Base-by-base conservation (phyloP, 1,140 invertebrate species). In the Eulimnadia texana region DNA sequence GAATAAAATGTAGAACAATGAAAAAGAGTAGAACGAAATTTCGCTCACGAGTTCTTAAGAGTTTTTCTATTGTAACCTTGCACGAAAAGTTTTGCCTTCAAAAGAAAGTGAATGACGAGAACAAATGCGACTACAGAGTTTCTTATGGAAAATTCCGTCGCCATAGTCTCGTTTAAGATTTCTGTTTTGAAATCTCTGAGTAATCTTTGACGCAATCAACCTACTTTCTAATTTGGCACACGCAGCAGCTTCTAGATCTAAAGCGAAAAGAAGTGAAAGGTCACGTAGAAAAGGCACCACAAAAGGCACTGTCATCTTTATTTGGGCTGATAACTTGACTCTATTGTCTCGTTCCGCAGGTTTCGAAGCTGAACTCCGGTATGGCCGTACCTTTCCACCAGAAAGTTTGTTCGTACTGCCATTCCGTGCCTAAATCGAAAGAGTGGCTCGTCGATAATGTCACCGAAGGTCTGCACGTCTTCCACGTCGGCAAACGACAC, bases 311-410 rank as follows among this genome's bases (percentile, higher is more conserved):
- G n/a, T n/a, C n/a, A n/a, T n/a, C n/a, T n/a, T n/a, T n/a, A n/a
- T n/a, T n/a, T n/a, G n/a, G n/a, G n/a, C n/a, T n/a, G n/a, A n/a
- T n/a, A n/a, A n/a, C n/a, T n/a, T n/a, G n/a, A n/a, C n/a, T n/a
- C n/a, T n/a, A n/a, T n/a, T n/a, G n/a, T n/a, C n/a, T n/a, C n/a
- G n/a, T n/a, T n/a, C 16, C 33, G 33, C 62, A 79, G 78, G 79
- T 84, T 65, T 77, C 79, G 63, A 87, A 91, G 82, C 70, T 92
- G 62, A 77, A 79, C 52, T 81, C 81, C 51, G 83, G 84, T 47
- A 82, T 82, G 19, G 90, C 88, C 0, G 87, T 93, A 67, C 88
- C 89, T 13, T 94, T 94, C 71, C 91, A 94, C 71, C 90, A 93
- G 70, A 87, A 86, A 67, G 79, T 93, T 1, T 94, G 90, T 68